Percentiles rank a stretch among this genome's conserved stretches.
Conservation (phyloP, 2,797 vertebrate genomes). For the Ictinia mississippiensis region DNA sequence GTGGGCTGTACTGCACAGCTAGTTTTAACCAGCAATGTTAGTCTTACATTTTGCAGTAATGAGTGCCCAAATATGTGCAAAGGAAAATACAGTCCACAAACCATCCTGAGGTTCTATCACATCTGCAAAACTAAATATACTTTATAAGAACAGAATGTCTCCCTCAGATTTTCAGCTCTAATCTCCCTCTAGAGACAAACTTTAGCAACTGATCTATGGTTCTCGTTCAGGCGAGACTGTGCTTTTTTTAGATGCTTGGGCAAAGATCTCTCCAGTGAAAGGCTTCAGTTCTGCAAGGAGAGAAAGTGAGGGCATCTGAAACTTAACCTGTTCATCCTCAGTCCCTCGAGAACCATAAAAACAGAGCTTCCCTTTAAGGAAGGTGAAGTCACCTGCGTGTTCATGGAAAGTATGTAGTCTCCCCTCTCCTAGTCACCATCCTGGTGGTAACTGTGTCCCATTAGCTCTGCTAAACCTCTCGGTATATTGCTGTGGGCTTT, state of each 20-base stretch:
- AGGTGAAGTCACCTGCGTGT: background rate
- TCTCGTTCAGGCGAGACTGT: background rate
- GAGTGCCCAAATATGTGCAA: background rate
- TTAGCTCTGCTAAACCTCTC: background rate
- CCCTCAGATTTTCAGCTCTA: background rate
- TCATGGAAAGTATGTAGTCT: background rate
- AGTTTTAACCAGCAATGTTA: background rate
- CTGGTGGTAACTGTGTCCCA: background rate
- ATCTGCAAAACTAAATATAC: background rate
- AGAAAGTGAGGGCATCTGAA: background rate
- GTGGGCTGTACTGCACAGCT: background rate
- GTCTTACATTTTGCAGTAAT: background rate
- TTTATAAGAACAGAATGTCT: background rate
- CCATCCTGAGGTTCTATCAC: background rate
- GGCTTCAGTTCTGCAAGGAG: background rate
- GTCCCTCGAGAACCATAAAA: background rate
- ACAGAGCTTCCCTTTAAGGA: background rate
- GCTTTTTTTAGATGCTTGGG: background rate
- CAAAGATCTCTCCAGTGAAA: background rate
- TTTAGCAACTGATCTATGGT: background rate
- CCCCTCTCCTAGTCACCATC: background rate
- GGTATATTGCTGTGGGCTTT: background rate
- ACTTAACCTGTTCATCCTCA: background rate
- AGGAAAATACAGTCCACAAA: background rate
- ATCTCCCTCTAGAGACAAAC: slow-evolving; percentile 51